Percentiles rank a stretch among this genome's conserved stretches.
Conservation (phyloP, 2,113 vertebrate species). For the Sebastes fasciatus region DNA sequence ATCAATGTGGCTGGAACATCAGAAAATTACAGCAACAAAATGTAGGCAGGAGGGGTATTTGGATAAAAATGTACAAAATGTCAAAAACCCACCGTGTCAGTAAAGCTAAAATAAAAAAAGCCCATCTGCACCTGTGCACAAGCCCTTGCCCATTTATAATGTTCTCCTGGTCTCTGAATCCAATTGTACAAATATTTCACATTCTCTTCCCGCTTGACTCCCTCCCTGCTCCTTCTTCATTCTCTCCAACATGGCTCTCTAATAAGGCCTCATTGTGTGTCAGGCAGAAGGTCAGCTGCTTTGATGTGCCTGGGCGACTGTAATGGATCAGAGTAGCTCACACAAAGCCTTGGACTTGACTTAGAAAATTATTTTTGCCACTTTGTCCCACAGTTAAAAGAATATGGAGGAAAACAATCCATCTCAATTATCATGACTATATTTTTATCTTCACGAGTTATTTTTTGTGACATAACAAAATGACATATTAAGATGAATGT, state of each 20-base stretch:
- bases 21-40: conserved; percentile 40
- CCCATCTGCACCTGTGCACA: conserved; percentile 5
- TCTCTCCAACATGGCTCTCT: conserved; percentile 52
- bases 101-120: conserved; percentile 9
- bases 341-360: neutral
- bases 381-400: neutral
- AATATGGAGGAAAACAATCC: neutral
- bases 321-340: conserved; percentile 51
- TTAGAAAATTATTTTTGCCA: neutral
- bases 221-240: conserved; percentile 58
- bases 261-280: conserved; percentile 70
- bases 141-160: conserved; percentile 16
- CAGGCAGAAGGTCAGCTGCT: conserved; percentile 62
- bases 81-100: conserved; percentile 9
- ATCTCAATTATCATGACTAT: neutral
- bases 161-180: conserved; percentile 30
- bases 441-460: neutral
- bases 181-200: conserved; percentile 69
- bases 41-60: neutral
- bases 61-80: neutral
- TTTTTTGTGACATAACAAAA: neutral
- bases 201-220: conserved; percentile 68
- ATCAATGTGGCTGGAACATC: conserved; percentile 40
- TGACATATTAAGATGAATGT: neutral
- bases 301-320: conserved; percentile 62